Evolutionary conservation across 2,888 invertebrate species (phyloP).

Genomic region (Ametastegia equiseti): DNA sequence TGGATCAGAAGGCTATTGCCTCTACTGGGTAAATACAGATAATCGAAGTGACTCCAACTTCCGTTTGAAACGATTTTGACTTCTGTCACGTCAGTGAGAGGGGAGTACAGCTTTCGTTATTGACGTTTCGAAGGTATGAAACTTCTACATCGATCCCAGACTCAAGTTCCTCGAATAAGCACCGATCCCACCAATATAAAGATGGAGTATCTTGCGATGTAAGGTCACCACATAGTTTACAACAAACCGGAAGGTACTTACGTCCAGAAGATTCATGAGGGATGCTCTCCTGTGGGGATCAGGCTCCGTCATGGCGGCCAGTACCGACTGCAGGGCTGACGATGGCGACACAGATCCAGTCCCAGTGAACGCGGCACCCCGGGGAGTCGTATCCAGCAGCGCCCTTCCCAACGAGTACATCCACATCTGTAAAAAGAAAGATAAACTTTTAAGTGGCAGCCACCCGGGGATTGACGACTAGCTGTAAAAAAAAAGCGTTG

Average conservation of each 20-base stretch:
- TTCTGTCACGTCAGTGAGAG: too few relatives aligned
- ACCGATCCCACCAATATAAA: too few relatives aligned
- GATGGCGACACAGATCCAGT: conserved; percentile 76
- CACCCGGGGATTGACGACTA: background rate
- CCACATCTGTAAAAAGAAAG: conserved; percentile 78
- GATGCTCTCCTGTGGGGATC: conserved; percentile 78
- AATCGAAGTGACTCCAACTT: too few relatives aligned
- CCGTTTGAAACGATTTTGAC: too few relatives aligned
- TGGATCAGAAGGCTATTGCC: too few relatives aligned
- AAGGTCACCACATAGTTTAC: too few relatives aligned
- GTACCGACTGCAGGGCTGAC: conserved; percentile 77
- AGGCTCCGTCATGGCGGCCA: conserved; percentile 79
- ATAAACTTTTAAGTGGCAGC: conserved; percentile 17
- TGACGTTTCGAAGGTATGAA: too few relatives aligned
- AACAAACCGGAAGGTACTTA: conserved; percentile 72
- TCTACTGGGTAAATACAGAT: too few relatives aligned
- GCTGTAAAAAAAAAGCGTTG: background rate
- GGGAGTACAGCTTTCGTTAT: too few relatives aligned
- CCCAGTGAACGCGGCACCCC: conserved; percentile 73
- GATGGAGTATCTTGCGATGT: too few relatives aligned
- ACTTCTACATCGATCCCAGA: too few relatives aligned
- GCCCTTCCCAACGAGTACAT: conserved; percentile 80
- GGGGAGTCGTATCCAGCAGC: conserved; percentile 76
- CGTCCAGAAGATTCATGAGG: conserved; percentile 80
- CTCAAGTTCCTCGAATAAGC: too few relatives aligned